Evolutionary conservation across 2,113 vertebrate species (phyloP), one percentile per base, ranked within the genome.

Genomic region (Cynoglossus semilaevis): DNA sequence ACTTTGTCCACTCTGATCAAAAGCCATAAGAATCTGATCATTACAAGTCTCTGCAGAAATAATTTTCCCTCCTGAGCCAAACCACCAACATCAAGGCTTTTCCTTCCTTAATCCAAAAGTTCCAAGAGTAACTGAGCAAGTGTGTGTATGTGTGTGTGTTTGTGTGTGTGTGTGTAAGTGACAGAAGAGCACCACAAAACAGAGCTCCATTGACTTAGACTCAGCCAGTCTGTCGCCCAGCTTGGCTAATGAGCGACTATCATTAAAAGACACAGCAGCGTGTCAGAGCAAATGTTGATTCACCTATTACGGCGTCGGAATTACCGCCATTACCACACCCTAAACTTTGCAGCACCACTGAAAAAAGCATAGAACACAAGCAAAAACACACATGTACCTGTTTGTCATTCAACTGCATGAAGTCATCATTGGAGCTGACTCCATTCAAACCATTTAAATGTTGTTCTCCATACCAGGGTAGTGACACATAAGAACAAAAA

Each of bases 191-290:
- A 57, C 29, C 4, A 15, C 61, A 72, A 82, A 85, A 88, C 82
- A 88, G 83, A 84, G 81, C 82, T 82, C 83, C 77, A 80, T 85
- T 88, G 79, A 87, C 73, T 84, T 71, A 55, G 60, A 61, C 18
- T 64, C 66, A 70, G 68, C 63, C 75, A 42, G 79, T 58, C 79
- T 75, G 73, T 72, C 73, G 79, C 56, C 70, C 83, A 75, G 82
- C 19, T 81, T 53, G 78, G 59, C 72, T 88, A 91, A 90, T 90
- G 89, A 90, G 72, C 70, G 77, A 72, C 86, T 87, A 88, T 89
- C 85, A 85, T 74, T 77, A 84, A 88, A 87, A 85, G 81, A 88
- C 87, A 82, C 78, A 81, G 83, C 66, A 47, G 70, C 86, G 79
- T 87, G 88, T 89, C 84, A 88, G 73, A 37, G 58, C 76, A 70